Evolutionary conservation across 2,113 vertebrate genomes (phyloP).

Genomic region (Cynoglossus semilaevis): DNA sequence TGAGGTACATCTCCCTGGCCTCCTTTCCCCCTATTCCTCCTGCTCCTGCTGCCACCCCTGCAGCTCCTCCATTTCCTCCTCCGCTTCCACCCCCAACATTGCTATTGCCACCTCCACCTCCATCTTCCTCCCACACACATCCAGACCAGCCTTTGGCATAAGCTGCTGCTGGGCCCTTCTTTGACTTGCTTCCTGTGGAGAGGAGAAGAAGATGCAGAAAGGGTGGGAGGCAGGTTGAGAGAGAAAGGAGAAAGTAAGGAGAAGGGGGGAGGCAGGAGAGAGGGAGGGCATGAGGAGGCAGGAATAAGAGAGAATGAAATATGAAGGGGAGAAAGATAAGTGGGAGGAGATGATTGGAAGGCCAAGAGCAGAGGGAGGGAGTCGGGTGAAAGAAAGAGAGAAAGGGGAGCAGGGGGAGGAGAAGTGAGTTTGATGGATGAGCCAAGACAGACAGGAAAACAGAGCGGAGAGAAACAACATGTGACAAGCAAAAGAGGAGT

Average conservation of each 20-base stretch:
- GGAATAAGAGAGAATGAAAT: slow-evolving; percentile 51
- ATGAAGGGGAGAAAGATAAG: slow-evolving; percentile 49
- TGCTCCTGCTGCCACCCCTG: slow-evolving; percentile 50
- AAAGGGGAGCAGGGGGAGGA: slow-evolving; percentile 22
- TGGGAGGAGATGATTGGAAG: slow-evolving; percentile 57
- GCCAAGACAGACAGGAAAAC: slow-evolving; percentile 42
- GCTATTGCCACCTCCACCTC: slow-evolving; percentile 25
- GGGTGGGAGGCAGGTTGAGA: slow-evolving; percentile 34
- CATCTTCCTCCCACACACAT: slow-evolving; percentile 77
- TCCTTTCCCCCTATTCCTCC: slow-evolving; percentile 65
- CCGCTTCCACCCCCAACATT: neutral
- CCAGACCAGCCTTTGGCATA: slow-evolving; percentile 74
- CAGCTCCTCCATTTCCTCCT: slow-evolving; percentile 52
- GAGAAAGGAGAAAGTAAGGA: slow-evolving; percentile 30
- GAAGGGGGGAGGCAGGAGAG: slow-evolving; percentile 30
- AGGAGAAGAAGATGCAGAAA: slow-evolving; percentile 36
- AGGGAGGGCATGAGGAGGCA: slow-evolving; percentile 30
- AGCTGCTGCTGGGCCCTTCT: slow-evolving; percentile 61
- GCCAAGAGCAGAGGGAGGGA: slow-evolving; percentile 4
- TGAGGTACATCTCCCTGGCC: slow-evolving; percentile 74
- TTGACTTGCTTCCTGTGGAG: slow-evolving; percentile 76
- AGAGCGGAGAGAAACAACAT: slow-evolving; percentile 44
- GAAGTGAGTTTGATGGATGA: slow-evolving; percentile 14
- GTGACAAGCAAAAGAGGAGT: slow-evolving; percentile 35
- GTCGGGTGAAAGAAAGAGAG: slow-evolving; percentile 13